Evolutionary conservation across 92 coral and sea anemone species (phyloP).

Genomic region (Blastomussa wellsi): DNA sequence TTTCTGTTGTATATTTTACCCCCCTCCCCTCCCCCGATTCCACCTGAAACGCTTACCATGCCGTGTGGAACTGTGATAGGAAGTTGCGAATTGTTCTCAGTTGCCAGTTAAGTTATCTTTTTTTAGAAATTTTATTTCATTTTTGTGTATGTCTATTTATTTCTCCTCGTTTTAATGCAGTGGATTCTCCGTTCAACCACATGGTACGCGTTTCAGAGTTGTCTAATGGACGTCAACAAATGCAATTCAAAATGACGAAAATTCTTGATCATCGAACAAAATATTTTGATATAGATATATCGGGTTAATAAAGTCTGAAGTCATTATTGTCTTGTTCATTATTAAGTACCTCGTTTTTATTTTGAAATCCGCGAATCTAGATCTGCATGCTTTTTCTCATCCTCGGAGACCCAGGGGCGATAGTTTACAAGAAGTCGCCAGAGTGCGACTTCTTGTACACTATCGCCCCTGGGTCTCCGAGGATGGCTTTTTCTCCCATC

Average conservation of each 20-base stretch:
- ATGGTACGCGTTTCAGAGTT: neutral
- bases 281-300: constrained; percentile 15
- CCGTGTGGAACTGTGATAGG: neutral
- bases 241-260: neutral
- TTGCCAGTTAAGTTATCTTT: no score
- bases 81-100: neutral
- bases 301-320: neutral
- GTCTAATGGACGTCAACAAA: neutral
- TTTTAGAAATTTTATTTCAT: neutral
- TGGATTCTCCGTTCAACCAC: neutral
- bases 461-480: no score
- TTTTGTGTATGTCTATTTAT: neutral
- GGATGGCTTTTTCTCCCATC: no score
- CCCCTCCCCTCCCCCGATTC: neutral
- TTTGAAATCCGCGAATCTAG: no score
- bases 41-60: neutral
- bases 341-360: neutral
- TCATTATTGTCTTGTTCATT: neutral
- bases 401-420: no score
- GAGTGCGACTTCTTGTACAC: no score
- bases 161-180: neutral
- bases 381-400: no score
- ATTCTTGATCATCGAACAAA: neutral
- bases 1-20: no score
- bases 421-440: no score